Percentiles rank a stretch among this genome's conserved stretches.
These are phyloP conservation scores for Gryon sp. DNA, from an alignment of 1,140 invertebrate genomes.

Conservation along the genomic window DNA sequence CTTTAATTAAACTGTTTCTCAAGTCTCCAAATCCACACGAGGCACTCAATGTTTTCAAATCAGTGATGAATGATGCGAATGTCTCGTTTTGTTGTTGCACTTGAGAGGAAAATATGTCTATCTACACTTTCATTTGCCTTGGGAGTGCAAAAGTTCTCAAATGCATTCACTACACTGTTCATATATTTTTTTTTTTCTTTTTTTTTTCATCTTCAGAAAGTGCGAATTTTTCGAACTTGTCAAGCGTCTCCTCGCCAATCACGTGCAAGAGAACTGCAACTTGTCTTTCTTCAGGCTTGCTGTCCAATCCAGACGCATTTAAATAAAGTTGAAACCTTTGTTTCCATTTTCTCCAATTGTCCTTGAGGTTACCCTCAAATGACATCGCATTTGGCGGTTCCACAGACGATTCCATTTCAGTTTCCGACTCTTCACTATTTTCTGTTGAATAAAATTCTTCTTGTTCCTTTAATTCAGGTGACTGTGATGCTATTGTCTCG, in stretches of 20 bases:
- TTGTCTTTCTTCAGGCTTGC: constrained; percentile 62
- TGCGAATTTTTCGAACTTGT: constrained; percentile 66
- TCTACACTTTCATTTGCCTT: constrained; percentile 63
- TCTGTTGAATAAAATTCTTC: too few relatives aligned
- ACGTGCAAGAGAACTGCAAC: constrained; percentile 65
- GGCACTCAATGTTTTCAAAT: too few relatives aligned
- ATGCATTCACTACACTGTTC: constrained; percentile 59
- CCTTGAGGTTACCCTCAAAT: constrained; percentile 56
- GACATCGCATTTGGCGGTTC: constrained; percentile 17
- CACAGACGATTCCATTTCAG: constrained; percentile 22
- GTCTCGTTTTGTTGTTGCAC: too few relatives aligned
- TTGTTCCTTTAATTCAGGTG: too few relatives aligned
- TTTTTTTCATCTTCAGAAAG: constrained; percentile 53
- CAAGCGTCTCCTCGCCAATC: constrained; percentile 66
- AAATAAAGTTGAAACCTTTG: constrained; percentile 64
- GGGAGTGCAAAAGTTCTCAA: constrained; percentile 63
- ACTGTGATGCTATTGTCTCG: too few relatives aligned
- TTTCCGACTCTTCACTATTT: background rate
- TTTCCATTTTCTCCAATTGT: constrained; percentile 65
- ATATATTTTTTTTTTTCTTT: constrained; percentile 22
- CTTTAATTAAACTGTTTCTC: too few relatives aligned
- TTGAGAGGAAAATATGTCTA: too few relatives aligned
- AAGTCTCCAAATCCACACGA: too few relatives aligned
- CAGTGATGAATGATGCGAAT: too few relatives aligned
- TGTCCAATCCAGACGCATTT: constrained; percentile 58